Conservation (phyloP, 2,888 invertebrate species). For the Protodeltote pygarga region DNA sequence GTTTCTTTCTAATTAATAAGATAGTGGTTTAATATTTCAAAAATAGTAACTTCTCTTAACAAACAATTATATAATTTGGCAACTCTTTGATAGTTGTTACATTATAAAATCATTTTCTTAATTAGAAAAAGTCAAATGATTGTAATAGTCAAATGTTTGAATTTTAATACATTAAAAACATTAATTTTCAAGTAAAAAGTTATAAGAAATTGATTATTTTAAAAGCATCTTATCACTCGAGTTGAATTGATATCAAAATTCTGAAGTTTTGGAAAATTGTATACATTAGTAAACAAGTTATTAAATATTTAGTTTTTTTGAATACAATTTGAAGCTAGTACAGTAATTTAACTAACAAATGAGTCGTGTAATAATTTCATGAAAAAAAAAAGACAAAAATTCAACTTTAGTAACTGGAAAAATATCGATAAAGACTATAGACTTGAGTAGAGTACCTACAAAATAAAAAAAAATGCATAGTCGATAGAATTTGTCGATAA, state of each 20-base stretch:
- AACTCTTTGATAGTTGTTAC: background rate
- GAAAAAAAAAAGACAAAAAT: conserved; percentile 1
- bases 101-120: background rate
- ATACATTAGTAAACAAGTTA: background rate
- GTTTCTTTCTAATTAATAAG: background rate
- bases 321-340: no score
- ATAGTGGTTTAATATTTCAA: background rate
- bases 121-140: conserved; percentile 1
- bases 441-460: background rate
- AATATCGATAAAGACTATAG: conserved; percentile 9
- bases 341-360: no score
- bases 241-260: conserved; percentile 5
- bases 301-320: no score
- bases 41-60: conserved; percentile 5
- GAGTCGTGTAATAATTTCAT: no score
- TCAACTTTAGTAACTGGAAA: conserved; percentile 6
- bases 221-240: conserved; percentile 3
- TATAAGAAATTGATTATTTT: conserved; percentile 13
- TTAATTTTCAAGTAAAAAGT: conserved; percentile 29
- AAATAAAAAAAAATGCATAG: conserved; percentile 12
- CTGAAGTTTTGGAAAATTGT: background rate
- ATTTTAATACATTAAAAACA: background rate
- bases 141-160: background rate
- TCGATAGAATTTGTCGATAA: conserved; percentile 23
- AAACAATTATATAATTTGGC: background rate